phyloP scores from a whole-genome alignment of 2,113 vertebrate species.

The Prionailurus bengalensis region DNA sequence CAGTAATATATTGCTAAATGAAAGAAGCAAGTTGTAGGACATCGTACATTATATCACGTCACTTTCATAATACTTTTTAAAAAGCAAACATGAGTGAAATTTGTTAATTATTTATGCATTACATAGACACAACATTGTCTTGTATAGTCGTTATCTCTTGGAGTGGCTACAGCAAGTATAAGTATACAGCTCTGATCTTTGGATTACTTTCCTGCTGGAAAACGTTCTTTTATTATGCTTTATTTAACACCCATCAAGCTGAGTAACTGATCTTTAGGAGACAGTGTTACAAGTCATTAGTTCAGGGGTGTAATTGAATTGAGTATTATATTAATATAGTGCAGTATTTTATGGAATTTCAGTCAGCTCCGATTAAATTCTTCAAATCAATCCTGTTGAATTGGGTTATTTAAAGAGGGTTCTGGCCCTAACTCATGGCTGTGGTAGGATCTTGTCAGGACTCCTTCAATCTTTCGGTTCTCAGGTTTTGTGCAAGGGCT shows the following conservation, averaged over 20 bases:
- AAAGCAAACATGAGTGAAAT: not conserved
- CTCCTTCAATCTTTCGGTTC: not conserved
- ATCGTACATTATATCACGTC: not conserved
- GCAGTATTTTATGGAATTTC: not conserved
- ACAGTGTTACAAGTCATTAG: not conserved
- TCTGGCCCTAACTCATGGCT: not conserved
- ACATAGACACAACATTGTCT: not conserved
- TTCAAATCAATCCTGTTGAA: not conserved
- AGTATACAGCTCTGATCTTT: not conserved
- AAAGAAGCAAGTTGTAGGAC: not conserved
- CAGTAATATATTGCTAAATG: not conserved
- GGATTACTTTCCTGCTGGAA: constrained; percentile 8
- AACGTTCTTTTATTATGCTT: not conserved
- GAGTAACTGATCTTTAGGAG: not conserved
- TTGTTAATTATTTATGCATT: not conserved
- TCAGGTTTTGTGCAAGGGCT: not conserved
- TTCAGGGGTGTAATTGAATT: not conserved
- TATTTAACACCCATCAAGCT: not conserved
- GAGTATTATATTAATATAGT: not conserved
- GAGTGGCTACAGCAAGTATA: not conserved
- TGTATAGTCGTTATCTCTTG: not conserved
- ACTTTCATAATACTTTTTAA: not conserved
- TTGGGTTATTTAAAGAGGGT: not conserved
- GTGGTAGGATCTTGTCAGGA: not conserved
- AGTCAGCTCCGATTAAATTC: not conserved